Evolutionary conservation across 2,888 invertebrate genomes (phyloP), one percentile per base, ranked within the genome.

Genomic region (Tuta absoluta): DNA sequence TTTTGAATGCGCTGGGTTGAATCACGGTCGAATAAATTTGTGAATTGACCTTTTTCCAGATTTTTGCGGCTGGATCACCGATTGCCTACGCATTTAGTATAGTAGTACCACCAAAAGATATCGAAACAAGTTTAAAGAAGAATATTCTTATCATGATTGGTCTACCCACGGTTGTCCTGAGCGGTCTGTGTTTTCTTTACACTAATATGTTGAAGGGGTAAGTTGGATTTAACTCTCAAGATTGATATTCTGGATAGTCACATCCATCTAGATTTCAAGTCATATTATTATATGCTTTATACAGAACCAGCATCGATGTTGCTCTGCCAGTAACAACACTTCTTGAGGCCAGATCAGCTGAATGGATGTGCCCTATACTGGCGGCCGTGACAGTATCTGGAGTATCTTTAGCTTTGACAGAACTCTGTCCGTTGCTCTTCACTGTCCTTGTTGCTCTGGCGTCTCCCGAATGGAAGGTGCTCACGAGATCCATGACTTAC

Each of bases 381-480:
- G 93, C 94, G 1, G 92, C 92, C 0, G 91, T 93, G 23, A 94
- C 93, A 0, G 93, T 94, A 2, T 91, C 92, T 17, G 93, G 93
- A 0, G 89, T 93, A 14, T 93, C 93, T 60, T 80, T 94, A n/a
- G 92, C 93, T n/a, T 79, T 94, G 64, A 93, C 93, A 2, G 94
- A 94, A 78, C 87, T 94, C 0, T 91, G 93, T 66, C 93, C 94
- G 0, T 79, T 92, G 63, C 86, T 93, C 17, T 93, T 93, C 74
- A 86, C 87, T 5, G 85, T 93, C 5, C 82, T 94, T 23, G 93
- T 93, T 19, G 83, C 86, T 21, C 77, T 94, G 65, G 93, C 94
- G 0, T 93, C 93, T 11, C 93, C 93, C 1, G 94, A 94, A 72
- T 94, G 94, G 94, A 92, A 93, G 68, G 92, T 94, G 21, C 85